Evolutionary conservation across 2,888 invertebrate species (phyloP), one percentile per base, ranked within the genome.

Genomic region (Diplazon laetatorius): DNA sequence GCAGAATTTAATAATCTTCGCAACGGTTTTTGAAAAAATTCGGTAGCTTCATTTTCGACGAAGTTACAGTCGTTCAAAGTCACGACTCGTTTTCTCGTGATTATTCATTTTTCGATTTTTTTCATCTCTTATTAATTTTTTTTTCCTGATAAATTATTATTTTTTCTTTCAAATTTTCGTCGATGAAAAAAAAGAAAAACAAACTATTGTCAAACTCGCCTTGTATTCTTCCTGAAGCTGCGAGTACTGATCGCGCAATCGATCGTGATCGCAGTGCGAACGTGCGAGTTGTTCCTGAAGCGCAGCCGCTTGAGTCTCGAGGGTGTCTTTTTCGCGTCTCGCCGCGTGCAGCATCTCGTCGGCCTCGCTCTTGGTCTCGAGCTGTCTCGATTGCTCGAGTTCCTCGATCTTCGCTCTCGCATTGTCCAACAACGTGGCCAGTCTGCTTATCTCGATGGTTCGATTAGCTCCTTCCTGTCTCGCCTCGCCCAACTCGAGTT

Each of bases 371-470:
- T 95, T 95, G 82, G 94, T 95, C 76, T 94, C 94, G 35, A 95
- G 91, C n/a, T 93, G 92, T 76, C 94, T 90, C 78, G 94, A 94
- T 81, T 94, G 93, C 82, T 95, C 95, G 72, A 96, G 89, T 86
- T 96, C 95, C 55, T 93, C 93, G 78, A 96, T 95, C 92, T 97
- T 97, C 3, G 96, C 95, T 86, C 96, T 94, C 6, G 97, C 97
- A 89, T 96, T 96, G 80, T 97, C 97, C 16, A 97, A 92, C 74
- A 97, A 91, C 63, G 96, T 96, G 16, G 94, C 94, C 81, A 97
- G 92, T 57, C 96, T 93, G 84, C 94, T 94, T 59, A 97, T 94
- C 92, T 98, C 97, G 82, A 97, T 96, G 86, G 95, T 95, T 22
- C 95, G 93, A 76, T 95, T 95, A 1, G 95, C 95, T 37, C 95